A percentile compares a stretch with the other conserved stretches of the same genome.
Evolutionary conservation across 2,797 vertebrate species (phyloP).

Genomic region (Onychomys leucogaster): DNA sequence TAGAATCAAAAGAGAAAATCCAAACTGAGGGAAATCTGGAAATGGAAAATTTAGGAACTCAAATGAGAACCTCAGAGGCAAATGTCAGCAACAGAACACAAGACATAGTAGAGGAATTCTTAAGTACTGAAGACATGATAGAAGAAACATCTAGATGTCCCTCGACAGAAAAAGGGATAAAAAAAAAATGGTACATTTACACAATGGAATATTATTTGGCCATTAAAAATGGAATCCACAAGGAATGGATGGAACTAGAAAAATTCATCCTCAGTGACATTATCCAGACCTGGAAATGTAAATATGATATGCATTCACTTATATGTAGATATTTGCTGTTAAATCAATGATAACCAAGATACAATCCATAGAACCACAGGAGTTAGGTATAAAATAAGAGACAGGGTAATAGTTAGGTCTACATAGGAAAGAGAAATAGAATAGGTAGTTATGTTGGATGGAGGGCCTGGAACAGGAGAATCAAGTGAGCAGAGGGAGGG

Average conservation of each 20-base stretch:
- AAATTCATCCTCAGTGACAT: not conserved
- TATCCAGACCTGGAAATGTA: not conserved
- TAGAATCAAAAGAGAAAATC: too few relatives aligned
- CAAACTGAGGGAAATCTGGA: too few relatives aligned
- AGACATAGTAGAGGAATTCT: too few relatives aligned
- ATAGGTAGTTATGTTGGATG: not conserved
- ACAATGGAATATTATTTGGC: not conserved
- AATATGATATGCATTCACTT: not conserved
- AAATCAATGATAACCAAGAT: not conserved
- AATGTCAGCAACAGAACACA: too few relatives aligned
- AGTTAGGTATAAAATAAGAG: not conserved
- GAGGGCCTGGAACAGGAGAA: not conserved
- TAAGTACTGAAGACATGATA: too few relatives aligned
- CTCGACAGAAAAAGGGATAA: too few relatives aligned
- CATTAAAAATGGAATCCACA: not conserved
- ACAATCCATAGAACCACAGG: not conserved
- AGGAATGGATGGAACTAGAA: not conserved
- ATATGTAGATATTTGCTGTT: not conserved
- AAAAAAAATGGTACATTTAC: too few relatives aligned
- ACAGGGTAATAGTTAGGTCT: not conserved
- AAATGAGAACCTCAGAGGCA: too few relatives aligned
- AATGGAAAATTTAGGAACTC: too few relatives aligned
- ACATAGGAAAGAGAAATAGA: not conserved
- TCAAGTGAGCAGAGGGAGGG: not conserved
- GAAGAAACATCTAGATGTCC: too few relatives aligned